Base-by-base conservation (phyloP, 2,113 vertebrate genomes). In the Engystomops pustulosus region DNA sequence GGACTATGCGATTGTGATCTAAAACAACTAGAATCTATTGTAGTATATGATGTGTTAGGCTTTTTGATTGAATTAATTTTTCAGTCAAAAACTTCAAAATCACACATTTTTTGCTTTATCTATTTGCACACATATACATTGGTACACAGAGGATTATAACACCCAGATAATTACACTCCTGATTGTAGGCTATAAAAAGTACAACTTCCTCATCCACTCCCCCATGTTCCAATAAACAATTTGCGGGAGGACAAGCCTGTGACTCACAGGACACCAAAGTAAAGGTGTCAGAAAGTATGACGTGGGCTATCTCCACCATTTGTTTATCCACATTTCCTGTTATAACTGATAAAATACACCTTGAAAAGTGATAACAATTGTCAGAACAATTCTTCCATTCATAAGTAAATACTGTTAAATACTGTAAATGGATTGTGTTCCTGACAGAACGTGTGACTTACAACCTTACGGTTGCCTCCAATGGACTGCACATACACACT, bases 211-310 rank as follows among this genome's bases (percentile, higher is more conserved):
- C 44, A 15, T 8, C 71, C 71, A 74, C 45, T 49, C 70, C 44
- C 23, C 12, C n/a, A 8, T 25, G 69, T 71, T 71, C 23, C 38
- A 45, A 74, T 49, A 49, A 49, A 74, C 44, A 49, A 49, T 32
- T 49, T 10, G 30, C n/a, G n/a, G n/a, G n/a, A n/a, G 49, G 71
- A 49, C 71, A 49, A 18, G 45, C 23, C 8, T 15, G 49, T 74
- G 71, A 74, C 25, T 74, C 71, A 74, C 27, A 30, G 11, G 32
- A 49, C 71, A 72, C 25, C 70, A 72, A 15, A 25, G 2, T 32
- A 47, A 45, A 71, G 71, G 44, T 74, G 23, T 49, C 25, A 49
- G 0, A 9, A 45, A 30, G 17, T 49, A 49, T 30, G 71, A 74
- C 71, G 14, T 18, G 30, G 0, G 2, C 41, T 7, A 47, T 74